A percentile compares a stretch with the other conserved stretches of the same genome.
phyloP scores from a whole-genome alignment of 2,888 invertebrate species.

The Agrochola macilenta region DNA sequence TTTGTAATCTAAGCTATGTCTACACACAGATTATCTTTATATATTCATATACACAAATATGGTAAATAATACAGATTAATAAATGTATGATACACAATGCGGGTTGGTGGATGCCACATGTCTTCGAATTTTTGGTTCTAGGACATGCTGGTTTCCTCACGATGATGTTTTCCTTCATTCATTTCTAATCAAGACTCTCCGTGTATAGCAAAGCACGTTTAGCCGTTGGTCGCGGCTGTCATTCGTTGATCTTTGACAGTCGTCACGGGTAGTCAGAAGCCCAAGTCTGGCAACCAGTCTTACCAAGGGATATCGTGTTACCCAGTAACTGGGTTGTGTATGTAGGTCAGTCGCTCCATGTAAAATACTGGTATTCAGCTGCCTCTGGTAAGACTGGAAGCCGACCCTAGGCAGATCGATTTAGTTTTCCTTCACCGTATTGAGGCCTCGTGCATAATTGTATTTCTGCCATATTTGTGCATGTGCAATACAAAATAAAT shows the following conservation, averaged over 20 bases:
- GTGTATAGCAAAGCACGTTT: background rate
- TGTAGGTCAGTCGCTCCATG: background rate
- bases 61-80: background rate
- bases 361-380: background rate
- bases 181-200: background rate
- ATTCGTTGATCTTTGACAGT: background rate
- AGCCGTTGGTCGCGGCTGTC: background rate
- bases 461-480: constrained; percentile 33
- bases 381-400: background rate
- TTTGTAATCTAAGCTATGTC: constrained; percentile 41
- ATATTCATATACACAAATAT: constrained; percentile 42
- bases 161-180: background rate
- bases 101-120: background rate
- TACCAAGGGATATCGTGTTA: background rate
- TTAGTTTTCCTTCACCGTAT: background rate
- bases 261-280: background rate
- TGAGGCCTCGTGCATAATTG: background rate
- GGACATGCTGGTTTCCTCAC: background rate
- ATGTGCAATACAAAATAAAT: constrained; percentile 14
- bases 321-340: background rate
- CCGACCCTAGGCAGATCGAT: background rate
- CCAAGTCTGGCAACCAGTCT: background rate
- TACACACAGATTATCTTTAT: constrained; percentile 25
- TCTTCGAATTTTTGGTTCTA: background rate
- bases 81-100: background rate